A percentile compares a stretch with the other conserved stretches of the same genome.
These are phyloP conservation scores for Trinectes maculatus DNA, from an alignment of 2,113 vertebrate species.

Conservation along the genomic window DNA sequence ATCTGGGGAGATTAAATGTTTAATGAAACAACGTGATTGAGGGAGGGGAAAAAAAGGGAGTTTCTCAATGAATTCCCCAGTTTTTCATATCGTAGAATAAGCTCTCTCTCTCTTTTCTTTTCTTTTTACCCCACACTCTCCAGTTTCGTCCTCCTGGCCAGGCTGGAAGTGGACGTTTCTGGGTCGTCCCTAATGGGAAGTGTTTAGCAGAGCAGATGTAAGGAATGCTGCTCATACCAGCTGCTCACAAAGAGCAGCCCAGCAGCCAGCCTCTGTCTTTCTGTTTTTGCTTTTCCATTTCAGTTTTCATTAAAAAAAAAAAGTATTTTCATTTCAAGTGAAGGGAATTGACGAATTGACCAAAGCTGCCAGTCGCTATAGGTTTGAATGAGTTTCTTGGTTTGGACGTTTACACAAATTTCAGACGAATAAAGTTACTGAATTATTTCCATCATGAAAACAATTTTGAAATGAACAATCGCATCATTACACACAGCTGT, in stretches of 20 bases:
- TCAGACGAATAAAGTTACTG: no score
- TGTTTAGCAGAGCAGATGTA: slow-evolving; percentile 65
- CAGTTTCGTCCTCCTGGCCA: slow-evolving; percentile 21
- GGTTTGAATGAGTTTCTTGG: background rate
- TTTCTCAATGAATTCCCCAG: slow-evolving; percentile 39
- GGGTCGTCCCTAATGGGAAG: slow-evolving; percentile 60
- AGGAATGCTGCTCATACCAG: slow-evolving; percentile 44
- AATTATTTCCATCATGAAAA: no score
- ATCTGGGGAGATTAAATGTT: slow-evolving; percentile 42
- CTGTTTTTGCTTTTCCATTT: background rate
- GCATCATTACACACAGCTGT: no score
- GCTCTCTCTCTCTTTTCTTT: background rate
- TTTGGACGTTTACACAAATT: no score
- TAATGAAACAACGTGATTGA: slow-evolving; percentile 36
- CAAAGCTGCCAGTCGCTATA: background rate
- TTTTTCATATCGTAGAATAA: slow-evolving; percentile 14
- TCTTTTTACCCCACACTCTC: slow-evolving; percentile 1
- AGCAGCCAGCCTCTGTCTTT: slow-evolving; percentile 9
- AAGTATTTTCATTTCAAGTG: background rate
- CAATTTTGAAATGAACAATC: no score
- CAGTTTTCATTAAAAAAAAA: background rate
- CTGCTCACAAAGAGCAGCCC: slow-evolving; percentile 44
- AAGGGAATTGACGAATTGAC: background rate
- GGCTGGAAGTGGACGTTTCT: slow-evolving; percentile 49
- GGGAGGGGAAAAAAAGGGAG: background rate